Percentiles rank a stretch among this genome's conserved stretches.
Conservation (phyloP, 2,797 vertebrate genomes). For the Pampus argenteus region DNA sequence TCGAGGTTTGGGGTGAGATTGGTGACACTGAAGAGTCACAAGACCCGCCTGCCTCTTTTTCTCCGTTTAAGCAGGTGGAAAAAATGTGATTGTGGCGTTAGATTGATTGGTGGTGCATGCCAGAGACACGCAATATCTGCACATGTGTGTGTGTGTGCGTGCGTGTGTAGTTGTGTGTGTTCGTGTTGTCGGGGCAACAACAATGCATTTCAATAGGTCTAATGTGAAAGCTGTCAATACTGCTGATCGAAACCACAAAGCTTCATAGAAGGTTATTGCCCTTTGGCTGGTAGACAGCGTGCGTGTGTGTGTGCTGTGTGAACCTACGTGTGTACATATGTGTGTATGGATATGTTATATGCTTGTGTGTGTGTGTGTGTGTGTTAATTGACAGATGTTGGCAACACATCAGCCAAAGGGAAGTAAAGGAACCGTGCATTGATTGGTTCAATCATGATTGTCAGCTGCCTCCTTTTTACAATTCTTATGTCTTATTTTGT, state of each 20-base stretch:
- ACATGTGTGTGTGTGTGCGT: slow-evolving; percentile 23
- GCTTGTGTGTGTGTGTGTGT: slow-evolving; percentile 23
- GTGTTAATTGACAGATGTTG: slow-evolving; percentile 71
- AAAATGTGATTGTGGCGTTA: slow-evolving; percentile 76
- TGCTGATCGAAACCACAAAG: slow-evolving; percentile 79
- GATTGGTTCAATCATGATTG: slow-evolving; percentile 56
- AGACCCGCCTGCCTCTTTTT: slow-evolving; percentile 69
- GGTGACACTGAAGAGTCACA: slow-evolving; percentile 68
- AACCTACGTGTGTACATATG: slow-evolving; percentile 10
- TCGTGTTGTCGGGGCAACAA: slow-evolving; percentile 53
- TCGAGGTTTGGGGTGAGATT: slow-evolving; percentile 86
- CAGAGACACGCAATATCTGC: slow-evolving; percentile 9
- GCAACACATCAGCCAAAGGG: slow-evolving; percentile 55
- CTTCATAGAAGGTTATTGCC: slow-evolving; percentile 72
- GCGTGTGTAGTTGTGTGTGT: slow-evolving; percentile 11
- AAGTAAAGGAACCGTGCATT: slow-evolving; percentile 50
- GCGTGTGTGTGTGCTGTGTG: slow-evolving; percentile 15
- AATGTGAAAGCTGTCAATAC: slow-evolving; percentile 86
- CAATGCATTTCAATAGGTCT: slow-evolving; percentile 84
- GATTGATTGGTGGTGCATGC: slow-evolving; percentile 79
- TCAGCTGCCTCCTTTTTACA: slow-evolving; percentile 40
- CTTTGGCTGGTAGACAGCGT: slow-evolving; percentile 59
- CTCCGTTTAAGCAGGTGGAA: slow-evolving; percentile 76
- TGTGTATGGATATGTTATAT: slow-evolving; percentile 34
- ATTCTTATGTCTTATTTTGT: slow-evolving; percentile 29